Evolutionary conservation across 2,888 invertebrate species (phyloP).

Genomic region (Agrotis clavis): DNA sequence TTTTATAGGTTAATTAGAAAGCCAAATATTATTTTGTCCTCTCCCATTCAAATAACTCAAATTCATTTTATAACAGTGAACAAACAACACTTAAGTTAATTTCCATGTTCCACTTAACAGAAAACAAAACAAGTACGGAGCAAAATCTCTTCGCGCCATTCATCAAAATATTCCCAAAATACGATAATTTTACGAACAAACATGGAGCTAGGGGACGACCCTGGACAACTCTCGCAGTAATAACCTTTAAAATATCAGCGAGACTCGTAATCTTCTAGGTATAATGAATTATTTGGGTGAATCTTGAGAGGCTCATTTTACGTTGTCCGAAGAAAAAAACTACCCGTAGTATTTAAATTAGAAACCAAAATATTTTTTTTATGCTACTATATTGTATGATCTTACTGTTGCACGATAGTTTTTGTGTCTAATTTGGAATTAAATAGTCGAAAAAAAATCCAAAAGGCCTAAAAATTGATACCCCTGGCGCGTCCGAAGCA

Average conservation of each 20-base stretch:
- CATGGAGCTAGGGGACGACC: slow-evolving; percentile 8
- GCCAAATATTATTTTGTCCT: neutral
- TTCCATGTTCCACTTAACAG: slow-evolving; percentile 21
- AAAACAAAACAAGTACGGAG: slow-evolving; percentile 14
- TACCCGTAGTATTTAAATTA: too few species aligned
- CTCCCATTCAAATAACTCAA: neutral
- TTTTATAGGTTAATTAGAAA: neutral
- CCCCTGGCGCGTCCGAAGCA: too few species aligned
- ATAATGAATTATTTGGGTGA: slow-evolving; percentile 84
- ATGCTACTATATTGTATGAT: too few species aligned
- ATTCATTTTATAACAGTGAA: slow-evolving; percentile 1
- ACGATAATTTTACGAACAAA: slow-evolving; percentile 33
- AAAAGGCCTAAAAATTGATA: too few species aligned
- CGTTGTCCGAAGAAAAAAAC: too few species aligned
- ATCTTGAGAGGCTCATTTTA: too few species aligned
- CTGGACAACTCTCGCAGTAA: slow-evolving; percentile 39
- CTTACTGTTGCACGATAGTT: too few species aligned
- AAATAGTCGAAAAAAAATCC: too few species aligned
- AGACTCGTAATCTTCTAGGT: slow-evolving; percentile 71
- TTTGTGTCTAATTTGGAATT: too few species aligned
- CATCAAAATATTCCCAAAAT: slow-evolving; percentile 33
- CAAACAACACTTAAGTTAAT: slow-evolving; percentile 40
- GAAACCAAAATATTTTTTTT: too few species aligned
- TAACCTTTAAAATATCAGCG: slow-evolving; percentile 67
- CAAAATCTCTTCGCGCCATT: slow-evolving; percentile 23